Evolutionary conservation across 2,888 invertebrate species (phyloP).

Genomic region (Cosmorhoe ocellata): DNA sequence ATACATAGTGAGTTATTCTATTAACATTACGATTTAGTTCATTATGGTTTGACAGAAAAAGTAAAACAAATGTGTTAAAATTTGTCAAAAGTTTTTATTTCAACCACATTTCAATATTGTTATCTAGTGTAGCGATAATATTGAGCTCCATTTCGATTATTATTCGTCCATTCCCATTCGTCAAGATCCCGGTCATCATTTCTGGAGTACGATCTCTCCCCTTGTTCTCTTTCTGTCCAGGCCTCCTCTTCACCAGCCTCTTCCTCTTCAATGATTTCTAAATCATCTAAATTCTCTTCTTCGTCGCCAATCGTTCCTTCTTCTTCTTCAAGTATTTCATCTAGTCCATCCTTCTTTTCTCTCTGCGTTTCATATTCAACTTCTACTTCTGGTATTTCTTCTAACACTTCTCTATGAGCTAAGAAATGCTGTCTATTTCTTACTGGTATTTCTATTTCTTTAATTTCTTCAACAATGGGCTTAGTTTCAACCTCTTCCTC

Average conservation of each 20-base stretch:
- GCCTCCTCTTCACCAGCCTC: conserved; percentile 65
- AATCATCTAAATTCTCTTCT: conserved; percentile 55
- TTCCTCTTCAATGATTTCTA: conserved; percentile 70
- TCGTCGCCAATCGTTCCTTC: conserved; percentile 58
- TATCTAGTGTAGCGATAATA: conserved; percentile 68
- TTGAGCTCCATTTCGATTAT: conserved; percentile 63
- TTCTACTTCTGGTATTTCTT: conserved; percentile 74
- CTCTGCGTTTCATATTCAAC: conserved; percentile 70
- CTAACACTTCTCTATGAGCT: conserved; percentile 71
- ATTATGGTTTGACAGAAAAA: no score
- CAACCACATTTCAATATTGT: conserved; percentile 46
- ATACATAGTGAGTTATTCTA: no score
- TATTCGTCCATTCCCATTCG: conserved; percentile 76
- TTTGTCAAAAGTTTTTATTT: conserved; percentile 39
- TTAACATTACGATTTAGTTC: no score
- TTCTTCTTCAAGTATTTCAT: conserved; percentile 74
- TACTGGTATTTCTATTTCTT: conserved; percentile 42
- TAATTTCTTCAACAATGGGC: conserved; percentile 42
- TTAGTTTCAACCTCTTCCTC: conserved; percentile 20
- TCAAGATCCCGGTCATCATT: conserved; percentile 66
- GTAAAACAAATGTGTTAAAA: neutral
- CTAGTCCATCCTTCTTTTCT: conserved; percentile 59
- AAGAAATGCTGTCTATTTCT: conserved; percentile 56
- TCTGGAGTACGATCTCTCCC: conserved; percentile 48
- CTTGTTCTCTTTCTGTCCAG: conserved; percentile 59